Evolutionary conservation across 2,797 vertebrate genomes (phyloP).

Genomic region (Hydrophis major): DNA sequence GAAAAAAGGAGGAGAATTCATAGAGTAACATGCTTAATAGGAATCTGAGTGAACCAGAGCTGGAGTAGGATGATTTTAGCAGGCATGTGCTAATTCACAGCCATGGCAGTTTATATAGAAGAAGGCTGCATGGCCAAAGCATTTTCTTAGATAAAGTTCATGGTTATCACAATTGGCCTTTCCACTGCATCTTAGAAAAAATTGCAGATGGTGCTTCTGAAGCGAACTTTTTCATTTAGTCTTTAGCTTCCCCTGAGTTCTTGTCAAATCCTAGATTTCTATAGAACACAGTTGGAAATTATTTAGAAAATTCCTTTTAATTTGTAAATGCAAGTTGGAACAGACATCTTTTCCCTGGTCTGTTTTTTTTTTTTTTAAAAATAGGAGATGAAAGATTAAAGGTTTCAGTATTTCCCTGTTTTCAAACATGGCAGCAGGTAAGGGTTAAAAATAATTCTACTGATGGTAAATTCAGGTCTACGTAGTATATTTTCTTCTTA

Average conservation of each 20-base stretch:
- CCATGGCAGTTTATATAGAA: neutral
- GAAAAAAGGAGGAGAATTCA: neutral
- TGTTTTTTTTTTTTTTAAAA: neutral
- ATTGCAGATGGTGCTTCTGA: neutral
- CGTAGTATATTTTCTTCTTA: slow-evolving; percentile 62
- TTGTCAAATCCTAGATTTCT: neutral
- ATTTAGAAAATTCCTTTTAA: neutral
- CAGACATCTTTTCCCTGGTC: slow-evolving; percentile 13
- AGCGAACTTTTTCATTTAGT: neutral
- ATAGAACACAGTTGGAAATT: neutral
- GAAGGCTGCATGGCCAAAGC: neutral
- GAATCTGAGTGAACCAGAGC: neutral
- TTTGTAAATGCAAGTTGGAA: slow-evolving; percentile 10
- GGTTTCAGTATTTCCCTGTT: neutral
- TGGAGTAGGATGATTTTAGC: neutral
- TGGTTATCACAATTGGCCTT: neutral
- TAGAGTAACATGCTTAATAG: neutral
- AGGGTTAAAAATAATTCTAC: slow-evolving; percentile 39
- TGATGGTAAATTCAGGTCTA: slow-evolving; percentile 54
- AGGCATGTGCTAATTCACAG: neutral
- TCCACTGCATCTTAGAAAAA: neutral
- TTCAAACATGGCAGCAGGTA: slow-evolving; percentile 44
- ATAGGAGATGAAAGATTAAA: neutral
- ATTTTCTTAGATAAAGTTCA: neutral
- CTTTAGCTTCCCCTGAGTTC: neutral